phyloP scores from a whole-genome alignment of 2,113 vertebrate species.

The Antechinus stuartii region DNA sequence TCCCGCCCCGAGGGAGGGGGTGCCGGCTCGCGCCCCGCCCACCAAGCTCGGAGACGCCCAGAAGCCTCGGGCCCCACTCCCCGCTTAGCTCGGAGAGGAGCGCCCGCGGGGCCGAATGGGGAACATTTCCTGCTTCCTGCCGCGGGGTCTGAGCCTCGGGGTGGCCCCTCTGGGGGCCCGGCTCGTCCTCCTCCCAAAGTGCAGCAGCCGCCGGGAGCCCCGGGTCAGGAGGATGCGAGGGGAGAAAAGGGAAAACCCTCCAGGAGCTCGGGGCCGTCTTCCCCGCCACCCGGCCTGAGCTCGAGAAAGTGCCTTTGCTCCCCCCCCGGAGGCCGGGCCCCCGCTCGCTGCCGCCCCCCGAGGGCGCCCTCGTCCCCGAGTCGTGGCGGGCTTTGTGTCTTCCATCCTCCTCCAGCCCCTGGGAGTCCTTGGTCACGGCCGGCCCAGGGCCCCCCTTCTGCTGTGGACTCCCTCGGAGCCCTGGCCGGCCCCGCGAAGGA shows the following conservation, averaged over 20 bases:
- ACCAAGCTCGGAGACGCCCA: no score
- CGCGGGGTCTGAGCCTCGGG: background rate
- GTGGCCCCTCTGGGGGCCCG: background rate
- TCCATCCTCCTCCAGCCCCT: background rate
- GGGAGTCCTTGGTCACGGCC: no score
- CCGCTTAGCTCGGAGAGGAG: background rate
- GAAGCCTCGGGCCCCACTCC: background rate
- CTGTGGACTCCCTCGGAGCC: background rate
- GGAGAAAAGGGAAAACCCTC: slow-evolving; percentile 45
- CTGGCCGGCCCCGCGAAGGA: background rate
- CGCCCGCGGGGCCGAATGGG: slow-evolving; percentile 4
- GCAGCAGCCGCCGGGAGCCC: slow-evolving; percentile 20
- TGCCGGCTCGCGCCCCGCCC: no score
- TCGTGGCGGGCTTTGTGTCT: background rate
- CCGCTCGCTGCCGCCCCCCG: background rate
- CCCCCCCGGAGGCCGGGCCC: background rate
- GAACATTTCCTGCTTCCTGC: slow-evolving; percentile 15
- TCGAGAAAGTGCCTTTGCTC: slow-evolving; percentile 83
- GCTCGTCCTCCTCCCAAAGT: slow-evolving; percentile 71
- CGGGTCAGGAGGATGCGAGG: slow-evolving; percentile 19
- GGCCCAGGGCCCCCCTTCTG: background rate
- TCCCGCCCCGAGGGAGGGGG: background rate
- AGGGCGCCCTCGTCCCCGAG: background rate
- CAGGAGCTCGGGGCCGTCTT: background rate
- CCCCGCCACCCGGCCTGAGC: slow-evolving; percentile 53